Evolutionary conservation across 2,113 vertebrate genomes (phyloP).

Genomic region (Eurystomus gularis): DNA sequence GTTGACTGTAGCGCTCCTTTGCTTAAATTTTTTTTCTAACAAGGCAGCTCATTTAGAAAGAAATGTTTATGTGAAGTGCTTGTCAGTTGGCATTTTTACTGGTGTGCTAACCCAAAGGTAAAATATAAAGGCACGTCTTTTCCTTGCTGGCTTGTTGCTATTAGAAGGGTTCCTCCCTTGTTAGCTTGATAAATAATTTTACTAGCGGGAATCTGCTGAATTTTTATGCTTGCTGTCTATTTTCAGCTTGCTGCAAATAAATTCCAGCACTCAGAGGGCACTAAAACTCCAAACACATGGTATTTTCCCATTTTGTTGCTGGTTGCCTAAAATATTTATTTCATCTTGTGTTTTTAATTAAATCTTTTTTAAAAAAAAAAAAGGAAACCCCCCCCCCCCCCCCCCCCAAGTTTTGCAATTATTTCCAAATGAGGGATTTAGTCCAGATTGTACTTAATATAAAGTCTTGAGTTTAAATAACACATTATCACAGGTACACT

Average conservation of each 20-base stretch:
- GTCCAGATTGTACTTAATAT: neutral
- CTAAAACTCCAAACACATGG: slow-evolving; percentile 87
- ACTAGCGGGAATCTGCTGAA: slow-evolving; percentile 94
- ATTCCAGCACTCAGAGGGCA: slow-evolving; percentile 93
- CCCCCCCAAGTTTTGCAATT: neutral
- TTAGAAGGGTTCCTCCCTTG: slow-evolving; percentile 92
- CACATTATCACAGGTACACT: neutral
- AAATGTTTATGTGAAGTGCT: slow-evolving; percentile 88
- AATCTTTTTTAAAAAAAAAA: neutral
- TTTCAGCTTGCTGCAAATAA: slow-evolving; percentile 98
- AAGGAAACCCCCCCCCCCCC: neutral
- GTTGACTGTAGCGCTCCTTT: slow-evolving; percentile 56
- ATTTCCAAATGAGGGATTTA: slow-evolving; percentile 34
- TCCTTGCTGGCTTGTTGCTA: slow-evolving; percentile 86
- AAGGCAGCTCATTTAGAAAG: slow-evolving; percentile 84
- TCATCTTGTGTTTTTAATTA: slow-evolving; percentile 74
- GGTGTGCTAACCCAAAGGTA: slow-evolving; percentile 90
- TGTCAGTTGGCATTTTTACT: slow-evolving; percentile 91
- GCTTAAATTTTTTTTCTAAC: slow-evolving; percentile 71
- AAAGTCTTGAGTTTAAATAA: neutral
- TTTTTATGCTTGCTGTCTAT: slow-evolving; percentile 96
- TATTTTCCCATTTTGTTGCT: slow-evolving; percentile 77
- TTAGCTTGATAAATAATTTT: slow-evolving; percentile 99
- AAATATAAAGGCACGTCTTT: slow-evolving; percentile 95
- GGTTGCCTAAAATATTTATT: slow-evolving; percentile 80